A percentile compares a stretch with the other conserved stretches of the same genome.
Conservation (phyloP, 92 coral and sea anemone genomes). For the Epizoanthus ramosus region DNA sequence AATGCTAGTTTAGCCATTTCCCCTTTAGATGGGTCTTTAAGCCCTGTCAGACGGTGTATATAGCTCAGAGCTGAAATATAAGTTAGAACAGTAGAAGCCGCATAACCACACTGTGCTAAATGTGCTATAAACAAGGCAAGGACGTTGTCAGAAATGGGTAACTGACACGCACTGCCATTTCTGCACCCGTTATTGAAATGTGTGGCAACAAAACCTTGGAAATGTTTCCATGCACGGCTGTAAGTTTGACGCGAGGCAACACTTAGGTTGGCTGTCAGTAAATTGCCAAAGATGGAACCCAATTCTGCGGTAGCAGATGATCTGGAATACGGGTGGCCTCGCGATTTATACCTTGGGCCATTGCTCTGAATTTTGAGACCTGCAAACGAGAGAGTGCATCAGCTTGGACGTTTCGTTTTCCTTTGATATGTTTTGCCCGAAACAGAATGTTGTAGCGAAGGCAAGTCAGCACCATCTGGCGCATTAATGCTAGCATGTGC, state of each 20-base stretch:
- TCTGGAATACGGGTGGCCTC: slow-evolving; percentile 33
- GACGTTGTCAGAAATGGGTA: background rate
- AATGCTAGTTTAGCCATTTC: no score
- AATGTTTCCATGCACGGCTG: no score
- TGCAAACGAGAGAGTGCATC: slow-evolving; percentile 50
- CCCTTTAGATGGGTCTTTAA: no score
- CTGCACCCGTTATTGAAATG: no score
- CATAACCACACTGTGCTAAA: background rate
- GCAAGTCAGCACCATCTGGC: slow-evolving; percentile 42
- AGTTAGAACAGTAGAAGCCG: no score
- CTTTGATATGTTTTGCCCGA: slow-evolving; percentile 42
- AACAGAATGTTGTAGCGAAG: slow-evolving; percentile 42
- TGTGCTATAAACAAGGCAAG: slow-evolving; percentile 7
- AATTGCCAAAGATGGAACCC: slow-evolving; percentile 39
- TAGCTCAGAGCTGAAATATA: no score
- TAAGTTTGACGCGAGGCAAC: slow-evolving; percentile 11
- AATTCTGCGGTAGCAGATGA: slow-evolving; percentile 48
- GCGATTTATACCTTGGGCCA: slow-evolving; percentile 17
- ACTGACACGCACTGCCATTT: no score
- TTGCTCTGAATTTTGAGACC: slow-evolving; percentile 49
- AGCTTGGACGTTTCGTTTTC: slow-evolving; percentile 39
- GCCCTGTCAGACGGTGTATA: no score
- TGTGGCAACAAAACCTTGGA: no score
- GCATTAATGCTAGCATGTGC: slow-evolving; percentile 34
- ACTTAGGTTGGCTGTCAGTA: slow-evolving; percentile 14